Conservation (phyloP, 1,140 invertebrate species). For the Aphelenchoides fujianensis region DNA sequence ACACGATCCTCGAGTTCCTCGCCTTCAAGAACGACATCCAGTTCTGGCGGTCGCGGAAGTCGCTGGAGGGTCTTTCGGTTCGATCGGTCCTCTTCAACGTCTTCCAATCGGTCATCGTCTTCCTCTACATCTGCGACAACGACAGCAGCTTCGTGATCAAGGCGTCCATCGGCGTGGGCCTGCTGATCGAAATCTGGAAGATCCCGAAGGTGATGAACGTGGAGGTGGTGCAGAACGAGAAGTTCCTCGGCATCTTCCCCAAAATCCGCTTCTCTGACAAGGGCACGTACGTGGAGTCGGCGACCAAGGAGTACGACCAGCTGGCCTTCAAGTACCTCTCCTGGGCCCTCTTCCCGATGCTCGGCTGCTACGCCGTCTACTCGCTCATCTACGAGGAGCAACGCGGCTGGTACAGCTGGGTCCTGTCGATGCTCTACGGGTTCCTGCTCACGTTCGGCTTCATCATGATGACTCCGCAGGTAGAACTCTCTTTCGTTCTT, state of each 20-base stretch:
- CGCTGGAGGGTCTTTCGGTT: conserved; percentile 91
- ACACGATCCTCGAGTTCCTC: conserved; percentile 94
- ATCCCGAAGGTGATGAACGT: conserved; percentile 76
- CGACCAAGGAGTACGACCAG: conserved; percentile 87
- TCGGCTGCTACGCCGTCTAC: conserved; percentile 87
- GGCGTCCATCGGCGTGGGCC: conserved; percentile 77
- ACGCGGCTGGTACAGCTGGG: conserved; percentile 89
- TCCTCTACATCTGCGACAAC: conserved; percentile 91
- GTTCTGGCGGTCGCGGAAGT: conserved; percentile 97
- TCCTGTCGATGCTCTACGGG: conserved; percentile 88
- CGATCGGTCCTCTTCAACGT: conserved; percentile 98
- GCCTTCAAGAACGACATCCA: conserved; percentile 99
- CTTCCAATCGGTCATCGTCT: conserved; percentile 88
- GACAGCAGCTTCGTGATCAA: conserved; percentile 93
- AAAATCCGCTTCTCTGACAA: conserved; percentile 81
- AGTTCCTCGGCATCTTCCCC: conserved; percentile 76
- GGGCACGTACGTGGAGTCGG: conserved; percentile 90
- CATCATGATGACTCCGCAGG: conserved; percentile 94
- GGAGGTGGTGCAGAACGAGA: conserved; percentile 66
- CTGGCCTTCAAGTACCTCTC: conserved; percentile 92
- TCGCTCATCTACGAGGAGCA: conserved; percentile 95
- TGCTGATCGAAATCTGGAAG: conserved; percentile 98
- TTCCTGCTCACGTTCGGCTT: conserved; percentile 98
- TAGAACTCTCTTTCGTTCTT: too few species aligned
- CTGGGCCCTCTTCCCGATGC: conserved; percentile 87